Evolutionary conservation across 2,888 invertebrate species (phyloP), one percentile per base, ranked within the genome.

Genomic region (Latrodectus hesperus): DNA sequence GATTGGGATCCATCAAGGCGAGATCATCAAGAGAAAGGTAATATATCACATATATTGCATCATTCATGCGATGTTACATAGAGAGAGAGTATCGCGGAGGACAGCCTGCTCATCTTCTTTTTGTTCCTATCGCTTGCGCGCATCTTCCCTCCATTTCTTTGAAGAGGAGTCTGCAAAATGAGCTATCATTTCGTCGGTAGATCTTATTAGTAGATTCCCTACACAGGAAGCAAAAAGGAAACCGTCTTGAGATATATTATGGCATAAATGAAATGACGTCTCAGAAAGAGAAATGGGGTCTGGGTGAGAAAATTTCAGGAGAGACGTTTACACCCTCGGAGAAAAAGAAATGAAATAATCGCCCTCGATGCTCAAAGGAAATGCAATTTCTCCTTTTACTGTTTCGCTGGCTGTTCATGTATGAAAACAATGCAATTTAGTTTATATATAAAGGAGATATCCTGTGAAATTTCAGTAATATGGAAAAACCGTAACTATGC

Each of bases 41-140:
- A 80, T 80, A 72, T 72, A 80, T 80, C 72, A 64, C 80, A 51
- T 75, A 75, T 80, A 80, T 72, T 71, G 22, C 65, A 80, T 72
- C 65, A 71, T 80, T 72, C 60, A 16, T 64, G 72, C 38, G 38
- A 8, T 60, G 22, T 14, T 72, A 72, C 51, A 64, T 64, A 60
- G 52, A 72, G 60, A 80, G 26, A 52, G 6, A 26, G 51, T 67
- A 51, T 17, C 5, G 3, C 5, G 38, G 38, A 38, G 6, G 1
- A 38, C 38, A 38, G 38, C 38, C 38, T 38, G 38, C 38, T 38
- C 38, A 38, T 38, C 38, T 38, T 38, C 38, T 38, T 38, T 38
- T 38, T 38, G 38, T 38, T 38, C 38, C 38, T 38, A 38, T 38
- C 38, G 4, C 2, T 38, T 38, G 38, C 4, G 38, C 38, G 38